Evolutionary conservation across 1,140 invertebrate species (phyloP), one percentile per base, ranked within the genome.

Genomic region (Neodiprion fabricii): DNA sequence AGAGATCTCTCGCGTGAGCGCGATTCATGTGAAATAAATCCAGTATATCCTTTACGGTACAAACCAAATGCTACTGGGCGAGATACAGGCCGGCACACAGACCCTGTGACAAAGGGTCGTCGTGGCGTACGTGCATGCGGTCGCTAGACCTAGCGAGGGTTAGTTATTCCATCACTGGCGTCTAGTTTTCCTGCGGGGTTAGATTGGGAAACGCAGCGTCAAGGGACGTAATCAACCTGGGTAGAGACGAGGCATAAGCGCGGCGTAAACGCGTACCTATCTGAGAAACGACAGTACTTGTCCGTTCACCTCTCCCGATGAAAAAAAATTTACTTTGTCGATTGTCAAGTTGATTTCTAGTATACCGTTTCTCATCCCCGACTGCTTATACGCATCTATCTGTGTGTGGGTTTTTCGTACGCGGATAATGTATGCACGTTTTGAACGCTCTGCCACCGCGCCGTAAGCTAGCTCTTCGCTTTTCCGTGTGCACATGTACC

Each of bases 41-140:
- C 53, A 61, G 53, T 61, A 61, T 12, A 17, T 61, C 5, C 11
- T 9, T 61, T 74, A 69, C 72, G 78, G 77, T 76, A 75, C 61
- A 17, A 17, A 65, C 61, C 12, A 65, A 14, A 4, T 65, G 1
- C 7, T 14, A 65, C 17, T 65, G 28, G 53, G n/a, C 11, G 7
- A 9, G 53, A 61, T 61, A 17, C 5, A 40, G 28, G 28, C 28
- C 28, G 5, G 28, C 28, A 40, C 11, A 7, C 53, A 5, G 7
- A 17, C 3, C 11, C 11, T 5, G 53, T 9, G 11, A 61, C 53
- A 61, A 61, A 61, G 53, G 28, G 28, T 3, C 28, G 28, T 40
- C 28, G 2, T 40, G 28, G 28, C 28, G 28, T 40, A 40, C 1
- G 28, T 40, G 28, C 28, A 5, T 40, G 28, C 28, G 28, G 28